These are phyloP conservation scores for Nerophis lumbriciformis DNA, from an alignment of 2,113 vertebrate species.

Conservation along the genomic window DNA sequence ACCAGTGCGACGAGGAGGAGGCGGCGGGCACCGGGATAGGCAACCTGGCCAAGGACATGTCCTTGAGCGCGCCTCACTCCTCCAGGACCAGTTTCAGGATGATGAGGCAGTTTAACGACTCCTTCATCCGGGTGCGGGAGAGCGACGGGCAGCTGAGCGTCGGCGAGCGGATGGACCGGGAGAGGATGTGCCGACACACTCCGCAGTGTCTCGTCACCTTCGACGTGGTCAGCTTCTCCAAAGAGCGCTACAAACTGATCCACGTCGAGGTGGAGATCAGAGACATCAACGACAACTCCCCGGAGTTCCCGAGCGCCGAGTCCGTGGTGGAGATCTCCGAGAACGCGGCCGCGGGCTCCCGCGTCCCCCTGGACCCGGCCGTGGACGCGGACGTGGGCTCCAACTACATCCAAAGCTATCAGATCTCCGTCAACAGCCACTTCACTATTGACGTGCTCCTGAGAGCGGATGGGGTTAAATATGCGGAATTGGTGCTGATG, in stretches of 20 bases:
- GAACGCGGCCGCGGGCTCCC: conserved; percentile 81
- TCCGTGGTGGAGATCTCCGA: conserved; percentile 85
- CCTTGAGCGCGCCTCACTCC: conserved; percentile 75
- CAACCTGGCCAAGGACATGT: conserved; percentile 88
- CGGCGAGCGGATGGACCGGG: conserved; percentile 87
- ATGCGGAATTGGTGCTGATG: conserved; percentile 89
- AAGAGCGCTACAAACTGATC: conserved; percentile 87
- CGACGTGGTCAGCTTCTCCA: conserved; percentile 89
- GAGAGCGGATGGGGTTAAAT: conserved; percentile 88
- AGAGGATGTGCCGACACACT: conserved; percentile 81
- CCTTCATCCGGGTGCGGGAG: conserved; percentile 85
- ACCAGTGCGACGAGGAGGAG: conserved; percentile 87
- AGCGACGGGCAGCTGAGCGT: conserved; percentile 87
- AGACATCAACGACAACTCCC: conserved; percentile 91
- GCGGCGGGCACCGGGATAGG: conserved; percentile 88
- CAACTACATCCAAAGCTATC: conserved; percentile 90
- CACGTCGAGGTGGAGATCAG: conserved; percentile 93
- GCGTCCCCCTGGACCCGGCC: conserved; percentile 83
- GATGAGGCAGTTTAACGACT: conserved; percentile 92
- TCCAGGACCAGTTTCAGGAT: conserved; percentile 86
- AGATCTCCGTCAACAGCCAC: conserved; percentile 86
- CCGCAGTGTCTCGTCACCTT: conserved; percentile 85
- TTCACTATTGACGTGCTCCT: conserved; percentile 87
- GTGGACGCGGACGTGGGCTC: conserved; percentile 86
- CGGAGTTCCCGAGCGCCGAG: conserved; percentile 81